These are phyloP conservation scores for Athrips mouffetella DNA, from an alignment of 2,888 invertebrate species.

Conservation along the genomic window DNA sequence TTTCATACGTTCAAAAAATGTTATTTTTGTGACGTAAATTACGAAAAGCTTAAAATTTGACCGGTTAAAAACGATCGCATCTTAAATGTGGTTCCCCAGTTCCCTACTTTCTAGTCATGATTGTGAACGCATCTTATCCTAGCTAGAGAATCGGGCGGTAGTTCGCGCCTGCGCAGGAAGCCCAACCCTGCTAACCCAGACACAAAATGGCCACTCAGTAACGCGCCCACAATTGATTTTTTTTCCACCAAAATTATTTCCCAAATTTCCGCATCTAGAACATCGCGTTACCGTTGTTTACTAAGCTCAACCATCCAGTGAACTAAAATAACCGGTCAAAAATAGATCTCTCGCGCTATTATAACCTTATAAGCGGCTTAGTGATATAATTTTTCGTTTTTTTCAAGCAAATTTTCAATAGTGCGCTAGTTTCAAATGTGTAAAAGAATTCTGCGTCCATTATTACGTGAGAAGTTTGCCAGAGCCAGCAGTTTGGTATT, in stretches of 20 bases:
- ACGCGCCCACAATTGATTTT: slow-evolving; percentile 66
- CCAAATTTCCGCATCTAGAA: not conserved
- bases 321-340: slow-evolving; percentile 5
- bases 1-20: too few species aligned
- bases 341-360: slow-evolving; percentile 10
- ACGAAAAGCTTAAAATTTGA: too few species aligned
- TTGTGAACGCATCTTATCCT: not conserved
- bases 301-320: not conserved
- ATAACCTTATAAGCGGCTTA: slow-evolving; percentile 16
- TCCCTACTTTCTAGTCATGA: not conserved
- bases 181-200: slow-evolving; percentile 43
- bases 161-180: slow-evolving; percentile 53
- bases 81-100: not conserved
- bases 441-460: slow-evolving; percentile 11
- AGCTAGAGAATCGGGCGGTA: slow-evolving; percentile 44
- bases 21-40: too few species aligned
- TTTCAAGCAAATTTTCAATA: slow-evolving; percentile 8
- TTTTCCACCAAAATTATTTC: slow-evolving; percentile 43
- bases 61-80: too few species aligned
- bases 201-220: slow-evolving; percentile 65
- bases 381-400: slow-evolving; percentile 11
- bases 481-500: slow-evolving; percentile 12
- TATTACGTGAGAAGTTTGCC: slow-evolving; percentile 7
- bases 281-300: not conserved
- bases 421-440: slow-evolving; percentile 13